A percentile compares a stretch with the other conserved stretches of the same genome.
phyloP scores from a whole-genome alignment of 1,140 invertebrate genomes.

The Periplaneta americana region DNA sequence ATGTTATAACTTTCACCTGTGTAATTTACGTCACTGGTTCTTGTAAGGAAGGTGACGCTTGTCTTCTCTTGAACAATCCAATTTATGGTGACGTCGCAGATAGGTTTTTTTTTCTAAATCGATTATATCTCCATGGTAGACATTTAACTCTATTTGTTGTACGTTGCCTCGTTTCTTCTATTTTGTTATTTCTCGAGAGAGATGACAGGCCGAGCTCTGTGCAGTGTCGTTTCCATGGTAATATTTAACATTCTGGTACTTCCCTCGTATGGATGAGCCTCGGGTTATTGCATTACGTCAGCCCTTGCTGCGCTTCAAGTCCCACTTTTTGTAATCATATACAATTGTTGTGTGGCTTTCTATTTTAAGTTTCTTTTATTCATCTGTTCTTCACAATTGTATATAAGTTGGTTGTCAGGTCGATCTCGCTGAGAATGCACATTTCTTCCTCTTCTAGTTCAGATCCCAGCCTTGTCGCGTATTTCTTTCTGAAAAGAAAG shows the following conservation, averaged over 20 bases:
- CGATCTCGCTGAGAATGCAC: background rate
- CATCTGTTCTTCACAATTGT: background rate
- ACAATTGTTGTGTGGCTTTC: background rate
- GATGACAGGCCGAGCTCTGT: background rate
- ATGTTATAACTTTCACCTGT: background rate
- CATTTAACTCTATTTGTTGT: background rate
- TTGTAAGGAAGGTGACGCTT: background rate
- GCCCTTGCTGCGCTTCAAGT: background rate
- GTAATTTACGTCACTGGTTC: background rate
- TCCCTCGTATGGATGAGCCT: background rate
- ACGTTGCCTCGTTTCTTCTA: background rate
- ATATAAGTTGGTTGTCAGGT: background rate
- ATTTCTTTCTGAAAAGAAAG: background rate
- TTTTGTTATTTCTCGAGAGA: background rate
- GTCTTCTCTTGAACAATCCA: background rate
- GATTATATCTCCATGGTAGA: background rate
- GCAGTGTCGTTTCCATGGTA: background rate
- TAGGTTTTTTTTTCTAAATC: background rate
- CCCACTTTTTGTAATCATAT: background rate
- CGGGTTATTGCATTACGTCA: background rate
- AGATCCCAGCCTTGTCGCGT: background rate
- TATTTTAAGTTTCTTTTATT: background rate
- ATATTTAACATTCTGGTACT: background rate
- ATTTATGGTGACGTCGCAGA: background rate
- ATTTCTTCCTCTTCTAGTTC: background rate